These are phyloP conservation scores for Zaprionus lachaisei DNA, from an alignment of 1,140 invertebrate genomes.

Conservation along the genomic window DNA sequence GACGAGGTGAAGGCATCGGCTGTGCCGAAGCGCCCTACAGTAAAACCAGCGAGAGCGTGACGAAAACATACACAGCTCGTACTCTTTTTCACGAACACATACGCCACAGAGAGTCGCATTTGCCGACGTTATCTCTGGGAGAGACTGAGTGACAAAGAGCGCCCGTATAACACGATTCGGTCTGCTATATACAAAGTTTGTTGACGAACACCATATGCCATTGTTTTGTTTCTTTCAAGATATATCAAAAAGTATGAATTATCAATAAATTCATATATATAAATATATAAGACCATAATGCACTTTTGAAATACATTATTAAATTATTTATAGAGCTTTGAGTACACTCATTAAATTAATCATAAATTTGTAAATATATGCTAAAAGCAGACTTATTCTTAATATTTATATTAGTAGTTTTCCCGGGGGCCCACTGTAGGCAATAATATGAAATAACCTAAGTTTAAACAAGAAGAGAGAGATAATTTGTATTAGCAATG, in stretches of 20 bases:
- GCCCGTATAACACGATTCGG: background rate
- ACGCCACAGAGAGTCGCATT: constrained; percentile 1
- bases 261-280: background rate
- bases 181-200: constrained; percentile 11
- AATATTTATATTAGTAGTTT: background rate
- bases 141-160: constrained; percentile 10
- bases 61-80: constrained; percentile 37
- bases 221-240: background rate
- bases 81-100: constrained; percentile 9
- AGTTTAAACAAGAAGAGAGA: constrained; percentile 43
- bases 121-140: constrained; percentile 10
- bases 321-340: background rate
- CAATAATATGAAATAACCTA: constrained; percentile 21
- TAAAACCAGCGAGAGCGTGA: constrained; percentile 46
- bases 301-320: background rate
- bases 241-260: background rate
- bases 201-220: background rate
- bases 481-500: constrained; percentile 18
- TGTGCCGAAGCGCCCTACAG: constrained; percentile 41
- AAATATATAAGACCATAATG: background rate
- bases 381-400: background rate
- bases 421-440: constrained; percentile 26
- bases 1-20: constrained; percentile 24
- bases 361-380: background rate
- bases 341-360: background rate